These are phyloP conservation scores for Scaptomyza montana DNA, from an alignment of 1,140 invertebrate species.

Conservation along the genomic window DNA sequence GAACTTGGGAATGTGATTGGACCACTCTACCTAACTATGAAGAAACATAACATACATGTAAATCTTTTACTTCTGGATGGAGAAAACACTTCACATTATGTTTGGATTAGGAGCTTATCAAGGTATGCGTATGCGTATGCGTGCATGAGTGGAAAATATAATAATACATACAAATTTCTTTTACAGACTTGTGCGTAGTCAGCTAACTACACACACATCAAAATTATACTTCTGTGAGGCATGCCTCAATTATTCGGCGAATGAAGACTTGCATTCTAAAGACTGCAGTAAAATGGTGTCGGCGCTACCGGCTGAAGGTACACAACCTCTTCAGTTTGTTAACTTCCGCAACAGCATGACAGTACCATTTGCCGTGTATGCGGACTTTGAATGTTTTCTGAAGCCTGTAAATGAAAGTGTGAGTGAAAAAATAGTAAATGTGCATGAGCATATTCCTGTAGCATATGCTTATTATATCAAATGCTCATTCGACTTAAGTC, in stretches of 20 bases:
- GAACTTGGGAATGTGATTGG: too few species aligned
- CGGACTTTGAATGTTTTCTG: neutral
- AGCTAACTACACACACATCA: neutral
- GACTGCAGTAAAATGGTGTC: too few species aligned
- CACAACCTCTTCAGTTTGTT: neutral
- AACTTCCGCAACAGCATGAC: neutral
- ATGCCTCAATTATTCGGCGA: neutral
- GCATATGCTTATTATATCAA: constrained; percentile 51
- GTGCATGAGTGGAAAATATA: too few species aligned
- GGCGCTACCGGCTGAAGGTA: too few species aligned
- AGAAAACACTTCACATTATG: too few species aligned
- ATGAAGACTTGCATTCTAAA: too few species aligned
- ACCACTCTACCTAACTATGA: too few species aligned
- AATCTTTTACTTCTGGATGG: too few species aligned
- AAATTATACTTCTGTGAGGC: neutral
- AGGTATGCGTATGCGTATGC: too few species aligned
- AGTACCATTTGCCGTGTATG: neutral
- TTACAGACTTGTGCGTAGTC: neutral
- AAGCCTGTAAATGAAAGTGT: neutral
- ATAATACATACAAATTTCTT: neutral
- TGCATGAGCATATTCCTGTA: constrained; percentile 11
- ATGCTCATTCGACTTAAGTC: constrained; percentile 10
- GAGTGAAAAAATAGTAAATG: neutral
- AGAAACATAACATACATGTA: too few species aligned
- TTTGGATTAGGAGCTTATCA: too few species aligned